Evolutionary conservation across 2,888 invertebrate species (phyloP).

Genomic region (Petrophora chlorosata): DNA sequence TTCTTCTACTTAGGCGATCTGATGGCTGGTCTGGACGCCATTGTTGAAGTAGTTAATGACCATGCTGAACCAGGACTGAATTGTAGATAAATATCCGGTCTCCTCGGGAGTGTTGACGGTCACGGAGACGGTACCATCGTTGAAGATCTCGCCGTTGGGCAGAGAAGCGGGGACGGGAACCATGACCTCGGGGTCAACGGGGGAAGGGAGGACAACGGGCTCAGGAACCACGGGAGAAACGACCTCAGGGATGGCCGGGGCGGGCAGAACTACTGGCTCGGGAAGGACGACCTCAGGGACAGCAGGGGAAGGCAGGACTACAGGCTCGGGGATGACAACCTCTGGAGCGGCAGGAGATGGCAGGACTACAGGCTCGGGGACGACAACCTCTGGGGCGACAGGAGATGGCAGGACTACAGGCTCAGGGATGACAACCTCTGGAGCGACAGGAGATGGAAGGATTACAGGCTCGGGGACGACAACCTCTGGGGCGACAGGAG

Average conservation of each 20-base stretch:
- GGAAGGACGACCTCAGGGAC: constrained; percentile 1
- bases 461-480: no score
- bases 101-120: constrained; percentile 55
- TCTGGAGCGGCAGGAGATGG: no score
- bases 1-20: constrained; percentile 55
- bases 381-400: no score
- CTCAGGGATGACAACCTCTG: no score
- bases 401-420: no score
- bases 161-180: constrained; percentile 20
- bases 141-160: constrained; percentile 57
- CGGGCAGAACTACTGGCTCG: no score
- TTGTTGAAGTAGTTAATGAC: constrained; percentile 63
- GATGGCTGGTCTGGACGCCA: constrained; percentile 53
- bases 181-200: constrained; percentile 29
- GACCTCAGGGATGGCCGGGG: constrained; percentile 31
- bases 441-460: no score
- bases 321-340: no score
- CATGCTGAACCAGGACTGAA: constrained; percentile 66
- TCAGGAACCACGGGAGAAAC: constrained; percentile 16
- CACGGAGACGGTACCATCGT: constrained; percentile 63
- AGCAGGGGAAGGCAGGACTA: no score
- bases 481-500: no score
- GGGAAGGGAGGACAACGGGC: constrained; percentile 29
- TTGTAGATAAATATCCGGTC: constrained; percentile 50
- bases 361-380: no score